Evolutionary conservation across 2,797 vertebrate genomes (phyloP).

Genomic region (Lacerta agilis): DNA sequence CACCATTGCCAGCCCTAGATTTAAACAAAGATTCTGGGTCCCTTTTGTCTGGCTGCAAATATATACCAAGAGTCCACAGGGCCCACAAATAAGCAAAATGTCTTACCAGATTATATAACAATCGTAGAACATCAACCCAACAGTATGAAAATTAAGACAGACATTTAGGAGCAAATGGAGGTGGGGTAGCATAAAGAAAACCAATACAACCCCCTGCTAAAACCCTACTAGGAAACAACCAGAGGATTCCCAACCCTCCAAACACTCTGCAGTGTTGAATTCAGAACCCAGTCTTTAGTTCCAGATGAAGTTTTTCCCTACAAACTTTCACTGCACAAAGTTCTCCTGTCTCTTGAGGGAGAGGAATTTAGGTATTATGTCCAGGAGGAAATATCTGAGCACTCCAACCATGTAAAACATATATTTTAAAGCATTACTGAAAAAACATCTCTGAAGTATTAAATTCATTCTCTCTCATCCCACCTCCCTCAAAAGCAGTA

Average conservation of each 20-base stretch:
- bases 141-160: background rate
- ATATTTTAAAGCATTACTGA: slow-evolving; percentile 33
- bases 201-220: background rate
- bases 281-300: slow-evolving; percentile 24
- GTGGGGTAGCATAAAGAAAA: background rate
- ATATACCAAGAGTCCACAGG: background rate
- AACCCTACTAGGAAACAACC: background rate
- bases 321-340: slow-evolving; percentile 46
- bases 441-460: slow-evolving; percentile 2
- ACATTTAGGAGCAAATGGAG: background rate
- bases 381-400: slow-evolving; percentile 47
- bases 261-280: slow-evolving; percentile 2
- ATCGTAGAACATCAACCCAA: background rate
- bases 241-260: background rate
- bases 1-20: background rate
- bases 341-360: slow-evolving; percentile 53
- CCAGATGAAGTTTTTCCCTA: slow-evolving; percentile 34
- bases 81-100: background rate
- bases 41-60: background rate
- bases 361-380: slow-evolving; percentile 50
- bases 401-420: slow-evolving; percentile 40
- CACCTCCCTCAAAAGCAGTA: slow-evolving; percentile 1
- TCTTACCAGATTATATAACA: background rate
- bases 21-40: background rate
- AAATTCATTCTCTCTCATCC: background rate